Base-by-base conservation (phyloP, 2,888 invertebrate genomes). In the Formica aserva region DNA sequence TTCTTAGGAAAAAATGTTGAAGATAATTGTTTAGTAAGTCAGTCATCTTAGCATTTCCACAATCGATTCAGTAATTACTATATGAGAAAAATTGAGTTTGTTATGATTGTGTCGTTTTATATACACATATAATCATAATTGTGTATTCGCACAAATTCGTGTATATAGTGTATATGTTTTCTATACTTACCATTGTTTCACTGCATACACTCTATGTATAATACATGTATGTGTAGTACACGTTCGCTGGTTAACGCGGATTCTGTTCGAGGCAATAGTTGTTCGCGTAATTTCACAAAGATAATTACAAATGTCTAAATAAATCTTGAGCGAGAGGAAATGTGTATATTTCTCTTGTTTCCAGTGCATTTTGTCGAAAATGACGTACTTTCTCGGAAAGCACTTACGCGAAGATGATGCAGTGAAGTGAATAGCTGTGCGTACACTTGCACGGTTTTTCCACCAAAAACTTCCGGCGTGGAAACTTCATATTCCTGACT, bases 401-500 rank as follows among this genome's bases (percentile, higher is more conserved):
- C 52, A 76, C 9, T 18, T 18, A 48, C 1, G 48, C n/a, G 5
- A 48, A 6, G 66, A 52, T 8, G 15, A 5, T 13, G 48, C 35
- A 26, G 4, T 35, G 18, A 65, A 65, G 35, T 35, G 48, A 65
- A 18, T 26, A 45, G n/a, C 32, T 62, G 18, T 6, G 32, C 1
- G 11, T 6, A 48, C 76, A 66, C 8, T 26, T 66, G 26, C 26
- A 41, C 15, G 63, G 22, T 75, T 76, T 52, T 66, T 38, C 48
- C 8, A 48, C 22, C n/a, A 35, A 48, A 9, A 76, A 76, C 18
- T 76, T 76, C 35, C 66, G 66, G 26, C 35, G 35, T 63, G 29
- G 75, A 75, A 75, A 75, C 75, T 75, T 75, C 32, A 75, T 63
- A 45, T 75, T 63, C 32, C 32, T 32, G 15, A 22, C 22, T 45